Evolutionary conservation across 2,113 vertebrate genomes (phyloP), one percentile per base, ranked within the genome.

Genomic region (Salminus brasiliensis): DNA sequence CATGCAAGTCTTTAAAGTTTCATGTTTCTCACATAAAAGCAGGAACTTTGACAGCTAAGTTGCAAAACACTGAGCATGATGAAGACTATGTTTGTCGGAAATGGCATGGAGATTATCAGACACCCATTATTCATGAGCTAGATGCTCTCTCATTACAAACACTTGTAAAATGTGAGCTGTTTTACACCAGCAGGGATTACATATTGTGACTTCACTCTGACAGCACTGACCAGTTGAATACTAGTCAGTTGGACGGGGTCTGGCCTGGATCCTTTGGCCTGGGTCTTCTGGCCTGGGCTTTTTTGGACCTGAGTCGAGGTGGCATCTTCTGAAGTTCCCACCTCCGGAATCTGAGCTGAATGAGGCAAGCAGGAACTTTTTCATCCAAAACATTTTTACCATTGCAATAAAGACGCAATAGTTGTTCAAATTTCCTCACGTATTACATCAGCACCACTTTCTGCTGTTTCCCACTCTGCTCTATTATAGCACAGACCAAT

Each of bases 401-500:
- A 53, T 8, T 53, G 49, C 49, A 53, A 34, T 16, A 65, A 36
- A 63, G n/a, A 36, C 36, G 60, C 16, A 30, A 60, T 16, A 60
- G 6, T 5, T 30, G 11, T 32, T 63, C 29, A 63, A 7, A 18
- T 63, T 18, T 63, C 29, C 30, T 65, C 32, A 65, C 62, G 36
- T 21, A 66, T 77, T 45, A 53, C 15, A 57, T 55, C 23, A 72
- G 32, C 18, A 65, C 66, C 66, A 43, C 30, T 39, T 52, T 27
- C 45, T 60, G 52, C 45, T 36, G 41, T 79, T 71, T 27, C 65
- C 32, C 25, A 12, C 23, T 73, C 47, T 29, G 43, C 71, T 79
- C 60, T 39, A 32, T 43, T 30, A 32, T 65, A 13, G 60, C 16
- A 25, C 21, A 23, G 76, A 52, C 76, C 59, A 21, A 55, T 73